phyloP scores from a whole-genome alignment of 1,140 invertebrate species.

The Leptinotarsa texana region DNA sequence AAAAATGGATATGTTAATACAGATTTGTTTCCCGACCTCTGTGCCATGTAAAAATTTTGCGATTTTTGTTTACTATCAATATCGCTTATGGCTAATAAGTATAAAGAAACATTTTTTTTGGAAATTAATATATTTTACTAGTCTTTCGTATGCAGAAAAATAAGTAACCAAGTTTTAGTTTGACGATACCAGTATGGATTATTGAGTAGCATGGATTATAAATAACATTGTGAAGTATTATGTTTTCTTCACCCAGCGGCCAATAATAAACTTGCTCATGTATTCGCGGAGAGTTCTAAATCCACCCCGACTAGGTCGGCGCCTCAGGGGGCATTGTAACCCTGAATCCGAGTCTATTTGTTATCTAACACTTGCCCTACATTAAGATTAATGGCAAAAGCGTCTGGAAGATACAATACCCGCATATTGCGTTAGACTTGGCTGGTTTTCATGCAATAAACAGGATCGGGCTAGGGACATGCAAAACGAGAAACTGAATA shows the following conservation, averaged over 20 bases:
- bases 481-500: neutral
- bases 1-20: too few species aligned
- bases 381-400: slow-evolving; percentile 6
- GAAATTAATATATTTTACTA: too few species aligned
- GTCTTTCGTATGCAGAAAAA: too few species aligned
- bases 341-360: slow-evolving; percentile 3
- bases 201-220: too few species aligned
- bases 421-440: slow-evolving; percentile 5
- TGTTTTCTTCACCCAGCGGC: neutral
- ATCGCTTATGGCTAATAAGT: too few species aligned
- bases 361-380: slow-evolving; percentile 8
- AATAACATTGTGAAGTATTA: neutral
- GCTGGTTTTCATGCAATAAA: neutral
- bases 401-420: slow-evolving; percentile 5
- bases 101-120: too few species aligned
- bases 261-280: neutral
- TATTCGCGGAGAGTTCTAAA: neutral
- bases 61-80: too few species aligned
- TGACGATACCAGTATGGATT: too few species aligned
- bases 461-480: neutral
- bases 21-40: too few species aligned
- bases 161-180: too few species aligned
- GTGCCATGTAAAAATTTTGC: too few species aligned
- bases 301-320: slow-evolving; percentile 4
- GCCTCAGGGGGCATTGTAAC: neutral